phyloP scores from a whole-genome alignment of 1,140 invertebrate genomes.

The Zelostemma sp. region DNA sequence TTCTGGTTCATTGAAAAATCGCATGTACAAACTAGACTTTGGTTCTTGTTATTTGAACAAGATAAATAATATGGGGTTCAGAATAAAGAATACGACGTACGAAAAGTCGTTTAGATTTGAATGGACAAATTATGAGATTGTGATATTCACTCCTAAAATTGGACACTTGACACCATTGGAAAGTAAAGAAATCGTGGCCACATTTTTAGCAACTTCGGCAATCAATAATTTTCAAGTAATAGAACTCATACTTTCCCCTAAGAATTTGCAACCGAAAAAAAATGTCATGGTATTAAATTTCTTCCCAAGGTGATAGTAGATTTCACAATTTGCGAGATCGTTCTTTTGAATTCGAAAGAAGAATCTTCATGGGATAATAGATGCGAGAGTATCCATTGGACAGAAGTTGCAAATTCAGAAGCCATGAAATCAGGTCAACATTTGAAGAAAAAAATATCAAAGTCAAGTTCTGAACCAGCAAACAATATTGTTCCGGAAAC shows the following conservation, averaged over 20 bases:
- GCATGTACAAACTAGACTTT: slow-evolving; percentile 50
- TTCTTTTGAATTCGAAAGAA: not conserved
- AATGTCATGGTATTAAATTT: too few species aligned
- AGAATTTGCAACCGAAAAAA: too few species aligned
- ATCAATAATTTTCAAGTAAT: slow-evolving; percentile 40
- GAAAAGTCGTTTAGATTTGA: slow-evolving; percentile 53
- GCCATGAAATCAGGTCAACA: not conserved
- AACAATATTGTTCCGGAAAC: slow-evolving; percentile 39
- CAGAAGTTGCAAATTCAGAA: not conserved
- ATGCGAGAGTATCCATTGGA: slow-evolving; percentile 45
- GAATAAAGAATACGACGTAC: slow-evolving; percentile 51
- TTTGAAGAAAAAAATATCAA: slow-evolving; percentile 30
- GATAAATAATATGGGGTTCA: slow-evolving; percentile 49
- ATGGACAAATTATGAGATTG: slow-evolving; percentile 43
- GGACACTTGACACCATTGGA: slow-evolving; percentile 50
- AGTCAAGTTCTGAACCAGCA: slow-evolving; percentile 39
- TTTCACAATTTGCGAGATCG: slow-evolving; percentile 46
- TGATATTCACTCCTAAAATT: slow-evolving; percentile 50
- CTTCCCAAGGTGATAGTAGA: slow-evolving; percentile 39
- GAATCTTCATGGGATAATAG: slow-evolving; percentile 52
- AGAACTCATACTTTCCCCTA: not conserved
- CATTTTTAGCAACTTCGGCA: slow-evolving; percentile 47
- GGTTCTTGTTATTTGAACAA: slow-evolving; percentile 52
- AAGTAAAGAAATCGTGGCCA: slow-evolving; percentile 49
- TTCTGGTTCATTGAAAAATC: slow-evolving; percentile 2